A percentile compares a stretch with the other conserved stretches of the same genome.
phyloP scores from a whole-genome alignment of 1,140 invertebrate genomes.

The Caenorhabditis brenneri region DNA sequence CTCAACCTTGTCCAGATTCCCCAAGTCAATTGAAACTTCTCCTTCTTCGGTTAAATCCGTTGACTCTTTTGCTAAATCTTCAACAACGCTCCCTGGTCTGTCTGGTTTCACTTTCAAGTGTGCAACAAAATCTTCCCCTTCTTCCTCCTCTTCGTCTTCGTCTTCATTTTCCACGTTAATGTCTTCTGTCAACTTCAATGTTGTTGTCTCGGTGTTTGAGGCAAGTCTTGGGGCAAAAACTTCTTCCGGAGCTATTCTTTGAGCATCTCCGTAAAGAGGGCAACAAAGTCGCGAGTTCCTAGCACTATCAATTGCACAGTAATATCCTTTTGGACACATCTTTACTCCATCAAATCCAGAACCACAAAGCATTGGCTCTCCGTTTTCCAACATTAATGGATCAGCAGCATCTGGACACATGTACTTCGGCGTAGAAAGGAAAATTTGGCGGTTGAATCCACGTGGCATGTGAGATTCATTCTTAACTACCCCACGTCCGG shows the following conservation, averaged over 20 bases:
- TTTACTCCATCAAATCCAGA: slow-evolving; percentile 66
- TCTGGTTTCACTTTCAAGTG: slow-evolving; percentile 47
- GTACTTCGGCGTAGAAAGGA: slow-evolving; percentile 48
- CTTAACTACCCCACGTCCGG: not conserved
- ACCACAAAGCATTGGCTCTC: slow-evolving; percentile 61
- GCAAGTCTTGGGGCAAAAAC: slow-evolving; percentile 29
- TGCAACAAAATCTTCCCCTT: slow-evolving; percentile 25
- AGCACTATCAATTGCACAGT: slow-evolving; percentile 67
- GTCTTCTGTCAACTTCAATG: not conserved
- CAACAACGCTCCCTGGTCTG: not conserved
- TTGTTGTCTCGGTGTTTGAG: not conserved
- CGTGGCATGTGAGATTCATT: slow-evolving; percentile 38
- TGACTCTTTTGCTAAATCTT: not conserved
- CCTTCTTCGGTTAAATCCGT: not conserved
- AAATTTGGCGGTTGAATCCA: slow-evolving; percentile 39
- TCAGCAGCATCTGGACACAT: slow-evolving; percentile 70
- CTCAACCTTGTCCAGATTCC: not conserved
- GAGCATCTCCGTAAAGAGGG: slow-evolving; percentile 57
- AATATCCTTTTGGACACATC: slow-evolving; percentile 66
- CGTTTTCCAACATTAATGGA: slow-evolving; percentile 58
- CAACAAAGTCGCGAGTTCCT: slow-evolving; percentile 63
- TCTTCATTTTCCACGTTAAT: slow-evolving; percentile 13
- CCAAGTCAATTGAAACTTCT: slow-evolving; percentile 35
- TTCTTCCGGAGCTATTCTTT: slow-evolving; percentile 54
- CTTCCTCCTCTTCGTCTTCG: slow-evolving; percentile 43